Evolutionary conservation across 2,888 invertebrate species (phyloP), one percentile per base, ranked within the genome.

Genomic region (Agriopis leucophaearia): DNA sequence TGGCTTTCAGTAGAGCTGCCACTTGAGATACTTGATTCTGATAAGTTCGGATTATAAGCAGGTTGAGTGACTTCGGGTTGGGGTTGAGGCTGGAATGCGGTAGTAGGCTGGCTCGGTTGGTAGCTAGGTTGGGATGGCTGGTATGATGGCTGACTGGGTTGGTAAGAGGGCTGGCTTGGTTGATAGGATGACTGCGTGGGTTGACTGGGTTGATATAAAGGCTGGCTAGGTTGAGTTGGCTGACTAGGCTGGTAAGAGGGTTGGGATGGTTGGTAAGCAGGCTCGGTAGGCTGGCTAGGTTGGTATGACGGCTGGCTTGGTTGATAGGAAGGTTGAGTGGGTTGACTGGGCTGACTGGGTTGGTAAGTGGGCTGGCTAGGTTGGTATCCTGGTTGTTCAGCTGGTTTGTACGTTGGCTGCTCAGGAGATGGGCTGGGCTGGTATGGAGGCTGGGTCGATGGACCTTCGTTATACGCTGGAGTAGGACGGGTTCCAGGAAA

Each of bases 401-500:
- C 50, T 13, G 62, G 69, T 51, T 68, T 62, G n/a, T 69, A 64
- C 15, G 66, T 54, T 2, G 88, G 81, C 60, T 85, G 83, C 18
- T 78, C 74, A 64, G 80, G 84, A 38, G 73, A 74, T 57, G 74
- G 75, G 62, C 72, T 80, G 54, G 79, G 77, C 69, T 78, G 77
- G 60, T 77, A 79, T 16, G 75, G 72, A 44, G 79, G 76, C 48
- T 69, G 83, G n/a, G 83, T 78, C 4, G 86, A 79, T 8, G 87
- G 82, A 1, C 92, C 93, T 73, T 94, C 94, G 50, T 70, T 89
- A 74, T 92, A 94, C 0, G 87, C 71, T 1, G 92, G 93, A 3
- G 90, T 88, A 1, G 94, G 94, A 6, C 89, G 87, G 15, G 85
- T 83, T 12, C 94, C 94, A 15, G 93, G 79, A 38, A 86, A 82